These are phyloP conservation scores for Proterorhinus semilunaris DNA, from an alignment of 2,113 vertebrate species.

Conservation along the genomic window DNA sequence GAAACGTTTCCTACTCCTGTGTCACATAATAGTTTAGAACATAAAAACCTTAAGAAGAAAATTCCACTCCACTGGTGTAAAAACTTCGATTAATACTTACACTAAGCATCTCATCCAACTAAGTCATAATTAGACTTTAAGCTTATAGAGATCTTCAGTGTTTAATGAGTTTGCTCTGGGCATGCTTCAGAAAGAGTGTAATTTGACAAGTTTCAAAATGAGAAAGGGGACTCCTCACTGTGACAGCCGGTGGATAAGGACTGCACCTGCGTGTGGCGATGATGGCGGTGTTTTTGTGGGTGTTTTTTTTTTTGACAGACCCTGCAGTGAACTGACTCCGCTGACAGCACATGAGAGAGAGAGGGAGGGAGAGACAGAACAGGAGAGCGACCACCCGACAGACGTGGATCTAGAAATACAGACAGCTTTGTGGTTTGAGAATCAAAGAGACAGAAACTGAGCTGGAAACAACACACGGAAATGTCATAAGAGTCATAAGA, in stretches of 20 bases:
- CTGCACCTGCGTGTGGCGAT: not conserved
- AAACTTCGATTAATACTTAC: too few relatives aligned
- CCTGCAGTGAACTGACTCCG: not conserved
- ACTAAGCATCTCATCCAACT: too few relatives aligned
- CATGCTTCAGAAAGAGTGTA: too few relatives aligned
- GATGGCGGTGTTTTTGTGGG: not conserved
- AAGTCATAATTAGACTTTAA: too few relatives aligned
- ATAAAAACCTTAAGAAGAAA: too few relatives aligned
- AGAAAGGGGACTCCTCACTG: not conserved
- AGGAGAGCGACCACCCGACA: slow-evolving; percentile 2
- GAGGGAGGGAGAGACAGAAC: not conserved
- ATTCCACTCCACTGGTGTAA: too few relatives aligned
- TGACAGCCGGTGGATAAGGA: not conserved
- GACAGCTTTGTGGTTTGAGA: not conserved
- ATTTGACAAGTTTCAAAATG: not conserved
- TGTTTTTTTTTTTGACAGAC: too few relatives aligned
- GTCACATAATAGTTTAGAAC: too few relatives aligned
- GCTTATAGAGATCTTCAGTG: too few relatives aligned
- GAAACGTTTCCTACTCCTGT: too few relatives aligned
- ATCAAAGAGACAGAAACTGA: not conserved
- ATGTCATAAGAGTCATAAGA: not conserved
- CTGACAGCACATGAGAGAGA: not conserved
- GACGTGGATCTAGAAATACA: not conserved
- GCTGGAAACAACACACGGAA: not conserved
- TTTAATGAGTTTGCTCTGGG: too few relatives aligned